Evolutionary conservation across 2,797 vertebrate species (phyloP).

Genomic region (Tragopan temminckii): DNA sequence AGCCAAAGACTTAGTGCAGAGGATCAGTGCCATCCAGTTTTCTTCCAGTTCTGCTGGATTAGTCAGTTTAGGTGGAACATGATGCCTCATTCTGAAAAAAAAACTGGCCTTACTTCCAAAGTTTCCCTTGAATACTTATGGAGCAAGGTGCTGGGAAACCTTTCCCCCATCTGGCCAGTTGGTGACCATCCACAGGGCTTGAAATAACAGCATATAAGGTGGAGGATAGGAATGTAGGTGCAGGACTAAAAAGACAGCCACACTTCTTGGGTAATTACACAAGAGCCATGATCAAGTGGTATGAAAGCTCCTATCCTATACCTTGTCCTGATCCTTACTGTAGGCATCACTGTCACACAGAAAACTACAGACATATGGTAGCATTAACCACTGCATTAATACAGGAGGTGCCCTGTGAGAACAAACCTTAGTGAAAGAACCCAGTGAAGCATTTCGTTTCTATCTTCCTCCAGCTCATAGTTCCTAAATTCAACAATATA

Average conservation of each 20-base stretch:
- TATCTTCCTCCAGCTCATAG: background rate
- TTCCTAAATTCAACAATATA: background rate
- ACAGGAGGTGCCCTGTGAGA: fast-evolving
- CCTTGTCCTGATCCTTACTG: background rate
- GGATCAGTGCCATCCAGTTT: background rate
- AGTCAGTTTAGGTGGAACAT: background rate
- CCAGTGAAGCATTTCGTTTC: background rate
- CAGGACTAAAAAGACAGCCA: no score
- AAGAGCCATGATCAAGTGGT: background rate
- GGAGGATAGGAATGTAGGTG: background rate
- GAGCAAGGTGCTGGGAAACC: background rate
- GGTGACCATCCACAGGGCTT: background rate
- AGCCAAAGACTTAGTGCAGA: background rate
- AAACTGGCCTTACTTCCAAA: background rate
- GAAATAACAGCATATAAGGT: background rate
- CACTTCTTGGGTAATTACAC: background rate
- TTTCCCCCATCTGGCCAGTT: no score
- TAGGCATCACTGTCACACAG: background rate
- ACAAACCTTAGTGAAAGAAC: background rate
- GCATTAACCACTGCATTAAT: fast-evolving
- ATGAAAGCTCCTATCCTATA: background rate
- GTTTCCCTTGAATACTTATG: background rate
- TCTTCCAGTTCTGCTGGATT: background rate
- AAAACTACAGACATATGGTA: background rate
- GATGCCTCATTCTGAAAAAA: background rate